A percentile compares a stretch with the other conserved stretches of the same genome.
These are phyloP conservation scores for Heptranchias perlo DNA, from an alignment of 2,113 vertebrate species.

Conservation along the genomic window DNA sequence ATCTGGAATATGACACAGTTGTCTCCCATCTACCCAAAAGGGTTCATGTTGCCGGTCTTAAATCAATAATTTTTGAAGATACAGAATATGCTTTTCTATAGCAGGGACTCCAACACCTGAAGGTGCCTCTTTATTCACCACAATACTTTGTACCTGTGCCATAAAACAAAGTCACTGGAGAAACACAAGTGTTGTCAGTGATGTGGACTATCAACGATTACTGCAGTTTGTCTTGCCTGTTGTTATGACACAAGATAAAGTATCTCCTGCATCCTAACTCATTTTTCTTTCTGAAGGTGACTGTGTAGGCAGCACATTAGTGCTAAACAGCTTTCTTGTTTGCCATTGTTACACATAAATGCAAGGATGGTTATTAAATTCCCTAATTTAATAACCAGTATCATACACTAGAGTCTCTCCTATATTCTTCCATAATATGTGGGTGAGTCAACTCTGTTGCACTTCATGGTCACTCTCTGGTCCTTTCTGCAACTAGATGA, in stretches of 20 bases:
- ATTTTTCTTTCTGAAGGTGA: constrained; percentile 10
- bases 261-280: not conserved
- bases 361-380: not conserved
- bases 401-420: not conserved
- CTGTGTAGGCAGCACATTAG: not conserved
- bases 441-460: not conserved
- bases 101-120: not conserved
- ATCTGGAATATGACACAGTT: not conserved
- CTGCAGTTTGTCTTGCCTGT: not conserved
- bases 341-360: not conserved
- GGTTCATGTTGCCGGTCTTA: not conserved
- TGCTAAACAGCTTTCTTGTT: not conserved
- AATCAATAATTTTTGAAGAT: not conserved
- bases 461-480: not conserved
- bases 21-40: not conserved
- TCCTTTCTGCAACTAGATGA: not conserved
- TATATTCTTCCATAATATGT: not conserved
- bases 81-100: not conserved
- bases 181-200: not conserved
- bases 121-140: not conserved
- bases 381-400: not conserved
- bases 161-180: not conserved
- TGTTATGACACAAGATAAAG: not conserved
- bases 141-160: not conserved
- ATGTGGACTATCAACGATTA: not conserved